phyloP scores from a whole-genome alignment of 2,797 vertebrate species.

The Kryptopterus vitreolus region DNA sequence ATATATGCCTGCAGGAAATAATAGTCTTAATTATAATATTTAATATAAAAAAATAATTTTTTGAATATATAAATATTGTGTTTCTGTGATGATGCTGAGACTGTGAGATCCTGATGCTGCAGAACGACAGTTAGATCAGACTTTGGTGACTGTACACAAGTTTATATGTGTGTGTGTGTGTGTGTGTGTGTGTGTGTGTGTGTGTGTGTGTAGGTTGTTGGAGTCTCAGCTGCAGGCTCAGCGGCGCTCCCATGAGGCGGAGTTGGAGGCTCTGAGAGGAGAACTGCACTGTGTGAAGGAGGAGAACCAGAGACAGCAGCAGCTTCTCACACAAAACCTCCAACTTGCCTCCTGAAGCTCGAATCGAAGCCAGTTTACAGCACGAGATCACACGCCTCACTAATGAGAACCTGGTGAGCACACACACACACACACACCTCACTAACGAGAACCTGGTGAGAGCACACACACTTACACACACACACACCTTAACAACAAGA shows the following conservation, averaged over 20 bases:
- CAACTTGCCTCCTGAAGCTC: conserved; percentile 95
- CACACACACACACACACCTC: background rate
- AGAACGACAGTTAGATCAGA: no score
- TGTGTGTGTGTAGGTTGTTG: conserved; percentile 77
- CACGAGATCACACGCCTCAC: conserved; percentile 97
- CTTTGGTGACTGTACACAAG: background rate
- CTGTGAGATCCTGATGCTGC: background rate
- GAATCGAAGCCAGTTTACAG: conserved; percentile 95
- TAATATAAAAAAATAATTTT: no score
- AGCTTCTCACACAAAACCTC: conserved; percentile 94
- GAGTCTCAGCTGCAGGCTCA: conserved; percentile 93
- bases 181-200: conserved; percentile 37
- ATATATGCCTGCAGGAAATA: no score
- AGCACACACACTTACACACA: background rate
- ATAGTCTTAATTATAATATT: no score
- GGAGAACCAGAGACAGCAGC: conserved; percentile 96
- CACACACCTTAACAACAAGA: background rate
- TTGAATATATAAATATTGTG: no score
- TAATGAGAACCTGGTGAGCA: conserved; percentile 92
- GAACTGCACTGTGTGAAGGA: conserved; percentile 95
- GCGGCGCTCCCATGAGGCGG: conserved; percentile 86
- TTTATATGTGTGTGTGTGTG: conserved; percentile 41
- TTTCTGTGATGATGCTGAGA: background rate
- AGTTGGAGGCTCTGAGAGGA: conserved; percentile 84
- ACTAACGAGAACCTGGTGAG: background rate